A percentile compares a stretch with the other conserved stretches of the same genome.
phyloP scores from a whole-genome alignment of 2,113 vertebrate species.

The Struthidea cinerea region DNA sequence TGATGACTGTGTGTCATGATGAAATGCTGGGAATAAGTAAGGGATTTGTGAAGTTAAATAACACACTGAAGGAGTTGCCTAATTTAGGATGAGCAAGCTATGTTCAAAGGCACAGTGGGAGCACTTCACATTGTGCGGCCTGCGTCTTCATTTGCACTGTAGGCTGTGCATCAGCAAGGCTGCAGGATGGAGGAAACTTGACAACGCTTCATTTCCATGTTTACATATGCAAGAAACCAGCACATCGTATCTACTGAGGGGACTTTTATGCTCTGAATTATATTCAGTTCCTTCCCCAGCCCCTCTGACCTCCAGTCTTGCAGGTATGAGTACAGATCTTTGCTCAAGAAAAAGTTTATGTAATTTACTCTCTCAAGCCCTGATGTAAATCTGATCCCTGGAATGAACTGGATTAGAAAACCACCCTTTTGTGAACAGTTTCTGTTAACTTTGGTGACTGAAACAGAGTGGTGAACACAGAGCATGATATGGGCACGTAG shows the following conservation, averaged over 20 bases:
- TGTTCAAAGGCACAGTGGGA: conserved; percentile 23
- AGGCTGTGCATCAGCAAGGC: neutral
- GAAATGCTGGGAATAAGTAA: neutral
- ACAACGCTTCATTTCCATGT: conserved; percentile 1
- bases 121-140: neutral
- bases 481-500: neutral
- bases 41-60: neutral
- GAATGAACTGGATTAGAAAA: neutral
- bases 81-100: conserved; percentile 4
- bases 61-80: neutral
- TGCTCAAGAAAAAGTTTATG: neutral
- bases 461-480: neutral
- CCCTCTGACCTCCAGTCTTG: neutral
- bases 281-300: neutral
- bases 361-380: neutral
- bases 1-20: neutral
- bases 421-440: neutral
- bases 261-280: neutral
- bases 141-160: neutral
- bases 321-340: neutral
- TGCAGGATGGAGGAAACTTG: neutral
- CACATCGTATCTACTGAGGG: neutral
- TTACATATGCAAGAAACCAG: neutral
- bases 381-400: neutral
- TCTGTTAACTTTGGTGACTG: neutral